Base-by-base conservation (phyloP, 2,113 vertebrate genomes). In the Empidonax traillii region DNA sequence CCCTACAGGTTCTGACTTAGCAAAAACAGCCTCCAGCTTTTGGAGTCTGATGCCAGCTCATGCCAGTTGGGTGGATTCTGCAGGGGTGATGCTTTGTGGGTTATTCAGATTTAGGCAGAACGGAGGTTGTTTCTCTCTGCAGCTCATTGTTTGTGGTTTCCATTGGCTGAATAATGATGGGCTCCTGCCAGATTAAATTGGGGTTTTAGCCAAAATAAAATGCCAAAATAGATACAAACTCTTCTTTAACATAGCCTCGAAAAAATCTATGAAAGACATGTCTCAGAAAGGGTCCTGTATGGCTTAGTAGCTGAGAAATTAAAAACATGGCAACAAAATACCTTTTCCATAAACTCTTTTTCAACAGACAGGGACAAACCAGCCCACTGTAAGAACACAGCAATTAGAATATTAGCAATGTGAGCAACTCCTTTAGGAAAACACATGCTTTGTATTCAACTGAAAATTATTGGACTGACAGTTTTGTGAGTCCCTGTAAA, bases 61-160 rank as follows among this genome's bases (percentile, higher is more conserved):
- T 43, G 52, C 55, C 51, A 33, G 0, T 0, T 10, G 21, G 19
- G 43, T 56, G 49, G n/a, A 24, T 58, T 37, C n/a, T 41, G 5
- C 1, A 0, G 1, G 3, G 16, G 6, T 12, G 22, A 31, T 10
- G 12, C 14, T 78, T 55, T n/a, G 35, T 44, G 19, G 30, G 33
- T 72, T 80, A 85, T 63, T 53, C 63, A 82, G 30, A 74, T 49
- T 61, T 62, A 41, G 28, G 62, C 44, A 78, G n/a, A 63, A 12
- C 3, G 2, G 7, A 75, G 35, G 27, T 24, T 87, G 7, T 46
- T 81, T 69, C 20, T 66, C 35, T 66, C 28, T 35, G 6, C 44
- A 69, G 5, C 10, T 37, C 43, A 33, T 9, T 72, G 33, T 9
- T 35, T 73, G 7, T 2, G 30, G 6, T 18, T 83, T 76, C 55